Evolutionary conservation across 1,140 invertebrate genomes (phyloP).

Genomic region (Psix sp.): DNA sequence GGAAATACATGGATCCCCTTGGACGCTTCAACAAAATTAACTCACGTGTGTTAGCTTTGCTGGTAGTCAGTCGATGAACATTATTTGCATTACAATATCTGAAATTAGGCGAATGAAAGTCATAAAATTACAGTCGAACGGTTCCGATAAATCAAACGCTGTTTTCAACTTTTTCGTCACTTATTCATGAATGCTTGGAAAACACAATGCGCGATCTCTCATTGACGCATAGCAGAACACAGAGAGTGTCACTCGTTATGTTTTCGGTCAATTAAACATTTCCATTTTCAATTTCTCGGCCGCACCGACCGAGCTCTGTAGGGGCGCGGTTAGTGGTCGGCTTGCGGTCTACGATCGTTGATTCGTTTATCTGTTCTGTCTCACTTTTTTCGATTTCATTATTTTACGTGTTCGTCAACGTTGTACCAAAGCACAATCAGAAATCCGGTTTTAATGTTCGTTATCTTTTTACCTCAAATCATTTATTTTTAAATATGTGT

Average conservation of each 20-base stretch:
- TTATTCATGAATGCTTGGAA: conserved; percentile 54
- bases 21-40: conserved; percentile 8
- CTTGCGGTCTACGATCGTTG: conserved; percentile 72
- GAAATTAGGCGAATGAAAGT: conserved; percentile 19
- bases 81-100: conserved; percentile 24
- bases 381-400: conserved; percentile 55
- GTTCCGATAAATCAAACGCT: conserved; percentile 21
- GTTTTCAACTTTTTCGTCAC: conserved; percentile 49
- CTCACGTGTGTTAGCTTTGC: neutral
- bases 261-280: conserved; percentile 75
- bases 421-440: conserved; percentile 20
- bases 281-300: conserved; percentile 75
- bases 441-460: conserved; percentile 1
- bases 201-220: conserved; percentile 47
- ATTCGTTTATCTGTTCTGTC: conserved; percentile 72
- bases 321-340: conserved; percentile 65
- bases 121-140: conserved; percentile 10
- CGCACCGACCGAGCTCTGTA: conserved; percentile 61
- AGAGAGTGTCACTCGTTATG: conserved; percentile 63
- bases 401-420: conserved; percentile 22
- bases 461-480: no score
- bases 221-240: conserved; percentile 32
- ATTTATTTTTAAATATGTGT: no score
- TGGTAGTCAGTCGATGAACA: neutral
- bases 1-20: no score